A percentile compares a stretch with the other conserved stretches of the same genome.
These are phyloP conservation scores for Caretta caretta DNA, from an alignment of 2,113 vertebrate species.

Conservation along the genomic window DNA sequence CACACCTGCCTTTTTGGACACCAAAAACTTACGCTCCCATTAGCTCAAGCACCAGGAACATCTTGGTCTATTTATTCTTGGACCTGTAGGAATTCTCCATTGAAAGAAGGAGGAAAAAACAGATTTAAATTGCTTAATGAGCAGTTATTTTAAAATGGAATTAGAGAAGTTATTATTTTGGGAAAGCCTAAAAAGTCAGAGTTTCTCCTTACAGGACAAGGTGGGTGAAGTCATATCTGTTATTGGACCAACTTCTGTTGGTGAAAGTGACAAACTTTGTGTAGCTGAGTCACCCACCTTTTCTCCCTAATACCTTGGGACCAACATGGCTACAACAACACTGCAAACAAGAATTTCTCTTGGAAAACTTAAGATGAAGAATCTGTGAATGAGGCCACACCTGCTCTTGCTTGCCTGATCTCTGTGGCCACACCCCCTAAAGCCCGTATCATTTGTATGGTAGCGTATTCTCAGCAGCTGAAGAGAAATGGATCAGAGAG, in stretches of 20 bases:
- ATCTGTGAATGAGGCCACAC: conserved; percentile 23
- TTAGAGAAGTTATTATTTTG: conserved; percentile 28
- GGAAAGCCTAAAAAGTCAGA: background rate
- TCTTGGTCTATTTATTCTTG: background rate
- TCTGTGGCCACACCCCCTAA: background rate
- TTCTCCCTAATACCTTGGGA: background rate
- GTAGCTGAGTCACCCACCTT: background rate
- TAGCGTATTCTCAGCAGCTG: background rate
- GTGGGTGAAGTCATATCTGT: conserved; percentile 29
- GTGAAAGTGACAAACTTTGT: background rate
- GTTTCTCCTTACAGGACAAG: conserved; percentile 34
- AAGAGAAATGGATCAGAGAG: background rate
- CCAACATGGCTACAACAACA: background rate
- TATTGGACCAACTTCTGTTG: conserved; percentile 25
- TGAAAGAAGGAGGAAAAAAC: conserved; percentile 17
- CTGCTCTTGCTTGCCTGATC: background rate
- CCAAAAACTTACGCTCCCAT: background rate
- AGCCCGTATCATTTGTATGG: background rate
- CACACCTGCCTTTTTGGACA: background rate
- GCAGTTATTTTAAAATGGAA: conserved; percentile 47
- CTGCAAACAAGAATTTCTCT: background rate
- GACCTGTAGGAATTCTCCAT: background rate
- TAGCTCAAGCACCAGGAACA: background rate
- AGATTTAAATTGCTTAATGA: background rate
- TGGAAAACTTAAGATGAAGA: background rate